A percentile compares a stretch with the other conserved stretches of the same genome.
Conservation (phyloP, 64 coral and sea anemone species). For the Actinia equina region DNA sequence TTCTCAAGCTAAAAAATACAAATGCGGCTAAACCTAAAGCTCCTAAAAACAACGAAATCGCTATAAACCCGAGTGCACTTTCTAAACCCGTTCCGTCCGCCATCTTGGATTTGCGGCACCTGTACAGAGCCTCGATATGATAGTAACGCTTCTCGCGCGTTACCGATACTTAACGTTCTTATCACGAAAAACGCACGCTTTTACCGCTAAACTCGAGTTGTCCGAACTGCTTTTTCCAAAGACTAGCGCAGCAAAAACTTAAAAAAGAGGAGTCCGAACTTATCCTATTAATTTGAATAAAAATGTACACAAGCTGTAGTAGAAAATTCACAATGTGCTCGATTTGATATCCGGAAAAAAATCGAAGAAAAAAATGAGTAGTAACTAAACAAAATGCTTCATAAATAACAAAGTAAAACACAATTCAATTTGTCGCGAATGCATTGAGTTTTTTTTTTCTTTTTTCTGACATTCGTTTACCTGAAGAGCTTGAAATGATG, state of each 20-base stretch:
- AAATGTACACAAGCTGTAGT: background rate
- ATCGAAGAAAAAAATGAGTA: background rate
- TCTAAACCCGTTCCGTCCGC: slow-evolving; percentile 59
- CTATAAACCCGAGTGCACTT: slow-evolving; percentile 39
- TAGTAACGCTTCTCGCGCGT: slow-evolving; percentile 4
- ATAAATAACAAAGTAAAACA: background rate
- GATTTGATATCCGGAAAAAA: background rate
- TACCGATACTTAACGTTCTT: slow-evolving; percentile 2
- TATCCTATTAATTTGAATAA: background rate
- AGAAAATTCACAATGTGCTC: background rate
- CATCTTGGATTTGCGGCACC: slow-evolving; percentile 72
- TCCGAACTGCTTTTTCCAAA: background rate
- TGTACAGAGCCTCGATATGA: slow-evolving; percentile 63
- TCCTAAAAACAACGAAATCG: slow-evolving; percentile 49
- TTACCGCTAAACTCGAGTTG: background rate
- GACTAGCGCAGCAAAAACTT: background rate
- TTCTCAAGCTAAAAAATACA: slow-evolving; percentile 69
- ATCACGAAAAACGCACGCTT: slow-evolving; percentile 19
- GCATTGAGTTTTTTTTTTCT: background rate
- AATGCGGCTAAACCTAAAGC: slow-evolving; percentile 63
- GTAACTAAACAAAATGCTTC: background rate
- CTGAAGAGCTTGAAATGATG: slow-evolving; percentile 91
- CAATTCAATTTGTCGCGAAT: background rate
- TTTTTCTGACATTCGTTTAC: slow-evolving; percentile 11
- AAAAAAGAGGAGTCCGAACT: background rate